Evolutionary conservation across 2,888 invertebrate genomes (phyloP), one percentile per base, ranked within the genome.

Genomic region (Morpho helenor): DNA sequence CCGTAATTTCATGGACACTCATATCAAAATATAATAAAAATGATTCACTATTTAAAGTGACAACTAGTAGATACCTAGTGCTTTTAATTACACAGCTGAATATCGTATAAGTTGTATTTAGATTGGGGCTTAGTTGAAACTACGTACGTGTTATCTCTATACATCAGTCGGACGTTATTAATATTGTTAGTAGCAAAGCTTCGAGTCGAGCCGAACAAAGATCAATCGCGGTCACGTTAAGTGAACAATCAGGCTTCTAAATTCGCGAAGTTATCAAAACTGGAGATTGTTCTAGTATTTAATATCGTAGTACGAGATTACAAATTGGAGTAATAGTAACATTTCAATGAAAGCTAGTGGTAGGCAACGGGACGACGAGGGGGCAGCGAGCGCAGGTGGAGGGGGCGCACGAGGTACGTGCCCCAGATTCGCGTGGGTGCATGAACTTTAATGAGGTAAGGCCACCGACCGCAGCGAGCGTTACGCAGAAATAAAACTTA

Each of bases 381-480:
- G 69, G 67, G 66, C 69, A 66, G 68, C 66, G 62, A 61, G 66
- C 63, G 70, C 68, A 65, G 68, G 65, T 67, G 70, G 68, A 69
- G 71, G 75, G 68, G 77, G 69, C 63, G 76, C 80, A 77, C 81
- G 84, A 84, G 84, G 86, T 85, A 82, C 87, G 84, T 88, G 91
- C 79, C 91, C 91, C 74, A 91, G 89, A 90, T 91, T 83, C 82
- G 80, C 85, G 80, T 87, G 89, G 90, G 91, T 90, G 86, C 80
- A 91, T 87, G 91, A 88, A 89, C 91, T 87, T 87, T 77, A 91
- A 87, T 84, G 91, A 91, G 91, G 91, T 91, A 87, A 91, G 91
- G 91, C 91, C 91, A 87, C 89, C 88, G 89, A 87, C 89, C 89
- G 88, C 72, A 62, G 70, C 69, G 64, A 62, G 68, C 63, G 66